These are phyloP conservation scores for Simalia tracyae DNA, from an alignment of 2,797 vertebrate genomes.

Conservation along the genomic window DNA sequence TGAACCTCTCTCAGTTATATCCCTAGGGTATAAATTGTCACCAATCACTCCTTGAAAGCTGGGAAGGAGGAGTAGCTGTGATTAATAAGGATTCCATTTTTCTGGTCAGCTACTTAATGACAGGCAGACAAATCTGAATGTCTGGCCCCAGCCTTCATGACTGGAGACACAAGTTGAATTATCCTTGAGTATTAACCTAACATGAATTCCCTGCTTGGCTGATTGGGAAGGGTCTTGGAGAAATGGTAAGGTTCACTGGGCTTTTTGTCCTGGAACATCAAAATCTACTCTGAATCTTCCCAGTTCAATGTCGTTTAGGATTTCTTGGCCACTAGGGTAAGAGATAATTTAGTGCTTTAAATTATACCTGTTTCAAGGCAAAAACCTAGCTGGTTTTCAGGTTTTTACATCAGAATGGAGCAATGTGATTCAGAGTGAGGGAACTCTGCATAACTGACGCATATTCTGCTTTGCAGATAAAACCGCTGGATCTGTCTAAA, in stretches of 20 bases:
- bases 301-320: background rate
- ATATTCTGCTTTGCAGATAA: background rate
- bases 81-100: background rate
- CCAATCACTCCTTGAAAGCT: background rate
- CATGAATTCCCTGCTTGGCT: background rate
- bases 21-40: background rate
- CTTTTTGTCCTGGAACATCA: background rate
- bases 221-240: background rate
- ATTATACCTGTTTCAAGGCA: background rate
- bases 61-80: background rate
- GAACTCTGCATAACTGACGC: background rate
- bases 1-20: background rate
- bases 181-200: background rate
- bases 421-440: background rate
- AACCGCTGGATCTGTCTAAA: background rate
- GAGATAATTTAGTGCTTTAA: background rate
- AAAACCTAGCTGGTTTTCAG: background rate
- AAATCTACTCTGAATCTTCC: background rate
- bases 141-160: background rate
- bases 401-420: background rate
- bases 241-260: background rate
- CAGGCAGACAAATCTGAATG: background rate
- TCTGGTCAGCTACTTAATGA: background rate
- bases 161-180: background rate
- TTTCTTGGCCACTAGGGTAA: background rate